Base-by-base conservation (phyloP, 2,888 invertebrate genomes). In the Idaea dimidiata region DNA sequence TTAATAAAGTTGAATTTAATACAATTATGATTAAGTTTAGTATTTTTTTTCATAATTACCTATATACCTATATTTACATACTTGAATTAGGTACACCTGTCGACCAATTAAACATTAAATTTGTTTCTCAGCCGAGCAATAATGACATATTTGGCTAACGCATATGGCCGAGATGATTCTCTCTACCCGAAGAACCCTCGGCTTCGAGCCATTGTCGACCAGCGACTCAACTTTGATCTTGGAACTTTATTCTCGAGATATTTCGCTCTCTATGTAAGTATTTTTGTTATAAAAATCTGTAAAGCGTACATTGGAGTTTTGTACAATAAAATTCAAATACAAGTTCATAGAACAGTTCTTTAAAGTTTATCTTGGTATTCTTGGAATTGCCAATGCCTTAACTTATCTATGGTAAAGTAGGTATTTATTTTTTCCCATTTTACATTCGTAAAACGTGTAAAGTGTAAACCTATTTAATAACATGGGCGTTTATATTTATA, bases 111-210 rank as follows among this genome's bases (percentile, higher is more conserved):
- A 3, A 6, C 14, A 62, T 53, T 24, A 32, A 18, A 17, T 10
- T 59, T 58, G 63, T 5, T 59, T 89, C 90, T 24, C 85, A 96
- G 96, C 72, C 95, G 95, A 17, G 95, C 95, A 0, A 95, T 96
- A 59, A 88, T 95, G 87, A 83, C 93, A 6, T 96, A 96, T 78
- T 80, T 96, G 67, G 94, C 89, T 8, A 94, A 94, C 67, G 93
- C 95, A 59, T 96, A 96, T 67, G 95, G 92, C 1, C 94, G 94
- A 65, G 93, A 95, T 64, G 95, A 95, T 72, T 86, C 93, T 0
- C 76, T 95, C 43, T 95, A 94, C 72, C 95, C 96, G 0, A 94
- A 93, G 70, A 95, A 95, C 65, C 92, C 94, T 0, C 93, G 94
- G 61, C 88, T 87, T 59, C 89, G 95, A 8, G 95, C 95, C 0